These are phyloP conservation scores for Ophiothrix spiculata DNA, from an alignment of 35 echinoderm and acorn worm genomes.

Conservation along the genomic window DNA sequence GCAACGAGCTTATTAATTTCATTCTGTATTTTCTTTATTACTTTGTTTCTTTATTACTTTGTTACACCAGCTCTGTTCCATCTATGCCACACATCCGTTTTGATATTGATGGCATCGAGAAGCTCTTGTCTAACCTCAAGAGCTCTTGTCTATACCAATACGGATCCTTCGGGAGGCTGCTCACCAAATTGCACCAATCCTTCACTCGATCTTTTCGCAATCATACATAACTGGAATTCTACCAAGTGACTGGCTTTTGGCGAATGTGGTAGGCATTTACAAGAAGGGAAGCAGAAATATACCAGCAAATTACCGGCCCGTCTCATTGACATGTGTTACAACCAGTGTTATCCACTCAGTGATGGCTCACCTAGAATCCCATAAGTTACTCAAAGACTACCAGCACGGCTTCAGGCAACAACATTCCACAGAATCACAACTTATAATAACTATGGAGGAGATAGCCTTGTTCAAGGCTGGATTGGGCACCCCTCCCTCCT, in stretches of 20 bases:
- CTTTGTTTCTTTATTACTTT: too few species aligned
- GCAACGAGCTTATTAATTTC: too few species aligned
- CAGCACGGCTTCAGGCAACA: neutral
- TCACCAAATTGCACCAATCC: too few species aligned
- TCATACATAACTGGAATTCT: neutral
- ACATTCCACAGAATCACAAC: conserved; percentile 16
- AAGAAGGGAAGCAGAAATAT: neutral
- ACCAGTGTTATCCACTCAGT: conserved; percentile 17
- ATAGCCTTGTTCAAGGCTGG: too few species aligned
- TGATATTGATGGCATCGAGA: neutral
- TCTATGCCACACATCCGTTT: neutral
- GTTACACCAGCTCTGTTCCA: neutral
- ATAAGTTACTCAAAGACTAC: neutral
- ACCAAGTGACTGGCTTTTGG: neutral
- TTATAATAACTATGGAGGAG: neutral
- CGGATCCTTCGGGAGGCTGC: neutral
- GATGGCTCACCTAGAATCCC: conserved; percentile 1
- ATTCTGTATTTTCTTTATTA: too few species aligned
- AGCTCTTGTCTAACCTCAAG: neutral
- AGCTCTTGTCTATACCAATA: neutral
- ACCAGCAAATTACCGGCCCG: neutral
- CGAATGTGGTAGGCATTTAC: neutral
- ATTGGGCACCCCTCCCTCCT: too few species aligned
- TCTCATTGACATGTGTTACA: conserved; percentile 13
- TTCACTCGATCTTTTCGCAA: neutral